These are phyloP conservation scores for Lysandra coridon DNA, from an alignment of 2,888 invertebrate genomes.

Conservation along the genomic window DNA sequence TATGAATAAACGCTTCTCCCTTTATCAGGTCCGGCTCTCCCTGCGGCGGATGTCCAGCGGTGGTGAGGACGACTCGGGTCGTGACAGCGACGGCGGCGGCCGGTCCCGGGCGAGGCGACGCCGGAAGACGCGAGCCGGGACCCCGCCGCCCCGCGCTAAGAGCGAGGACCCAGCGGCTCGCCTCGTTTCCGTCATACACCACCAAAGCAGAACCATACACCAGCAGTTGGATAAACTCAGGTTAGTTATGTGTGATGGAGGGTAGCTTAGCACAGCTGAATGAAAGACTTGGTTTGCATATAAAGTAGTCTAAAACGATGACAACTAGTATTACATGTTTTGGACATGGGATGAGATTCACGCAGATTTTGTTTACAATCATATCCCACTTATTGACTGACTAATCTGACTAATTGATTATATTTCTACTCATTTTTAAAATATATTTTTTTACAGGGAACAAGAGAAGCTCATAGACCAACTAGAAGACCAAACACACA, in stretches of 20 bases:
- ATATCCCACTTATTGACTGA: no score
- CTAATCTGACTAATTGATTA: no score
- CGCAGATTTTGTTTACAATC: no score
- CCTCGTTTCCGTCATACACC: slow-evolving; percentile 72
- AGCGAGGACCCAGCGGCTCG: slow-evolving; percentile 68
- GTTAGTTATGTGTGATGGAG: slow-evolving; percentile 44
- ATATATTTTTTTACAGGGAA: slow-evolving; percentile 69
- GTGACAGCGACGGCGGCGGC: slow-evolving; percentile 72
- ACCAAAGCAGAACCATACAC: slow-evolving; percentile 73
- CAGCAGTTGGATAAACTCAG: slow-evolving; percentile 74
- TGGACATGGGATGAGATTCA: no score
- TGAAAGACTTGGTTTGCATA: no score
- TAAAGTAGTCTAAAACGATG: no score
- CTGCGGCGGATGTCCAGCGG: slow-evolving; percentile 72
- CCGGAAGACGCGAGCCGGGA: slow-evolving; percentile 56
- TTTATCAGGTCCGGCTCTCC: slow-evolving; percentile 65
- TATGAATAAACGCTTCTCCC: no score
- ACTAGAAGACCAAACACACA: slow-evolving; percentile 89
- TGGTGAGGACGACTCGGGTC: slow-evolving; percentile 74
- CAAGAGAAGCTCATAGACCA: slow-evolving; percentile 89
- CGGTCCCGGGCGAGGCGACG: slow-evolving; percentile 58
- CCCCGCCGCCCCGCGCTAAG: slow-evolving; percentile 62
- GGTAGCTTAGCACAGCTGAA: no score
- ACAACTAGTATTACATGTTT: no score
- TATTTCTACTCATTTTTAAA: neutral